These are phyloP conservation scores for Pithecia hirsuta DNA, from an alignment of 2,797 vertebrate species.

Conservation along the genomic window DNA sequence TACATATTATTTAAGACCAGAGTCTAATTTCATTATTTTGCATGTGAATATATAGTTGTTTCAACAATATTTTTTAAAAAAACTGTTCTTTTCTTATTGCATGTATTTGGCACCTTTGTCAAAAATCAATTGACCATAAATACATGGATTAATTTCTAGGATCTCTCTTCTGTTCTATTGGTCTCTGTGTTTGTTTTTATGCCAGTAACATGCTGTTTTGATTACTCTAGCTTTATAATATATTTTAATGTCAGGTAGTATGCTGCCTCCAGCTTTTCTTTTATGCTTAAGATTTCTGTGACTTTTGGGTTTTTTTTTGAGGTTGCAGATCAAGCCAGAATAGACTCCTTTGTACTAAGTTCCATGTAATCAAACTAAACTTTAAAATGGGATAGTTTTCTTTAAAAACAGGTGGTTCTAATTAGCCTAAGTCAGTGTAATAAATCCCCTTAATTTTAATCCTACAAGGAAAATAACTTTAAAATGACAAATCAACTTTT, in stretches of 20 bases:
- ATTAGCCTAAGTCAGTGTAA: not conserved
- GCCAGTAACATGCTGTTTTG: not conserved
- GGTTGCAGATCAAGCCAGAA: not conserved
- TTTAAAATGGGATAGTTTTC: not conserved
- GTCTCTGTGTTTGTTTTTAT: not conserved
- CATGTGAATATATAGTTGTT: not conserved
- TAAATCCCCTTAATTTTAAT: not conserved
- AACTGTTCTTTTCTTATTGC: not conserved
- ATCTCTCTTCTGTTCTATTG: not conserved
- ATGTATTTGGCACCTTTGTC: not conserved
- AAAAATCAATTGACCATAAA: not conserved
- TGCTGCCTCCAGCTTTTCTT: not conserved
- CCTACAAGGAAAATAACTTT: not conserved
- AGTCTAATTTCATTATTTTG: not conserved
- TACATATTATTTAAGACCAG: not conserved
- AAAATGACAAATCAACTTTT: not conserved
- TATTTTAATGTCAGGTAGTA: not conserved
- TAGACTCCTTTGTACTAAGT: not conserved
- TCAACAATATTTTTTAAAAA: not conserved
- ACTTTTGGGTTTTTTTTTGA: not conserved
- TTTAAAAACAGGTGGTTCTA: not conserved
- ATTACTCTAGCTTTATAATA: not conserved
- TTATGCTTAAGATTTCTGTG: not conserved
- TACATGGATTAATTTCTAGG: not conserved
- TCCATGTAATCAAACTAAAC: not conserved